Evolutionary conservation across 2,797 vertebrate genomes (phyloP).

Genomic region (Poeciliopsis paucimaculata): DNA sequence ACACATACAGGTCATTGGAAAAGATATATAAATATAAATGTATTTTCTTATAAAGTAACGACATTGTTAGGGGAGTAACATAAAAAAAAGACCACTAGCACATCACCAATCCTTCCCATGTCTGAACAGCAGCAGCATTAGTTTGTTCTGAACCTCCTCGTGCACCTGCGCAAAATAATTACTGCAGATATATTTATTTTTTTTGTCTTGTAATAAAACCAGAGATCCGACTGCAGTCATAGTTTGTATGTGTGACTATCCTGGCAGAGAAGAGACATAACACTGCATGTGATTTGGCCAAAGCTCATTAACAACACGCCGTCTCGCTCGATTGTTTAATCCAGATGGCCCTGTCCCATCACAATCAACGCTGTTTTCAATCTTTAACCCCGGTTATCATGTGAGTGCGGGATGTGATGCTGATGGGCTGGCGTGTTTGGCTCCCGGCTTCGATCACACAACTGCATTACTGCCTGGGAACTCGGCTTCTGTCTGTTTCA

Average conservation of each 20-base stretch:
- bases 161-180: not conserved
- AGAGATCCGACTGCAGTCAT: not conserved
- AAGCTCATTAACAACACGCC: conserved; percentile 4
- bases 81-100: not conserved
- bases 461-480: conserved; percentile 47
- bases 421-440: conserved; percentile 29
- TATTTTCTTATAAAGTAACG: not conserved
- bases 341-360: conserved; percentile 63
- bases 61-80: not conserved
- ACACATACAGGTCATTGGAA: not conserved
- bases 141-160: not conserved
- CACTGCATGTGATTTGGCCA: conserved; percentile 5
- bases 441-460: conserved; percentile 2
- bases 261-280: not conserved
- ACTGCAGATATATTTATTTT: not conserved
- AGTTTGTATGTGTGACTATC: not conserved
- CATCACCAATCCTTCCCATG: not conserved
- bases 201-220: not conserved
- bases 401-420: not conserved
- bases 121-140: not conserved
- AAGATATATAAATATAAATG: too few relatives aligned
- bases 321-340: conserved; percentile 25
- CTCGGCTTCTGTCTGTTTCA: conserved; percentile 32
- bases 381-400: conserved; percentile 65
- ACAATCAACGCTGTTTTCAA: conserved; percentile 45